Percentiles rank a stretch among this genome's conserved stretches.
phyloP scores from a whole-genome alignment of 2,888 invertebrate species.

The Saturnia japonica region DNA sequence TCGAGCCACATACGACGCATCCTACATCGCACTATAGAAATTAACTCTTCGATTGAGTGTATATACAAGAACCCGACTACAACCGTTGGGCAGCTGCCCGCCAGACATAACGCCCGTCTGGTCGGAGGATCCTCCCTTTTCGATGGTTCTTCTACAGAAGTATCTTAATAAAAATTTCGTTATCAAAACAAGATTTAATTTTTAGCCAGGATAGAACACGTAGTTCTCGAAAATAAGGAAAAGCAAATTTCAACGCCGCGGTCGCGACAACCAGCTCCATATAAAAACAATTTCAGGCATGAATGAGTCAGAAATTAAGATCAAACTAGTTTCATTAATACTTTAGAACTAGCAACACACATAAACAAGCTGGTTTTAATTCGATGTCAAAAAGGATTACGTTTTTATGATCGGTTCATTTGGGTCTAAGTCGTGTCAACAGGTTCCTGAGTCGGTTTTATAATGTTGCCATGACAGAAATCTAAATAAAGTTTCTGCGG shows the following conservation, averaged over 20 bases:
- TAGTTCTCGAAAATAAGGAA: background rate
- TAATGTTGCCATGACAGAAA: background rate
- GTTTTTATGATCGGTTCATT: slow-evolving; percentile 3
- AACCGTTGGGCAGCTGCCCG: too few species aligned
- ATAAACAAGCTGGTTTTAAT: slow-evolving; percentile 5
- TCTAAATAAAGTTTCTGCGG: background rate
- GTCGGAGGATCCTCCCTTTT: too few species aligned
- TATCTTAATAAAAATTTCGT: too few species aligned
- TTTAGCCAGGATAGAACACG: too few species aligned
- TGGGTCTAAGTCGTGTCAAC: background rate
- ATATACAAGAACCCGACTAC: too few species aligned
- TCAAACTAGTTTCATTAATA: slow-evolving; percentile 5
- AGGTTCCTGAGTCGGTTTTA: background rate
- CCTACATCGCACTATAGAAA: too few species aligned
- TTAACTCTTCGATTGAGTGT: too few species aligned
- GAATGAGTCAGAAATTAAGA: background rate
- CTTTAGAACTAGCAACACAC: background rate
- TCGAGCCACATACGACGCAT: too few species aligned
- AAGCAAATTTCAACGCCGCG: background rate
- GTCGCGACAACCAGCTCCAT: background rate
- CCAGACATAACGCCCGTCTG: too few species aligned
- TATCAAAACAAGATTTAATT: too few species aligned
- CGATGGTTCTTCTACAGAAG: too few species aligned
- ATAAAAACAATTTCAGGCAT: background rate
- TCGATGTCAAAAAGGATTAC: slow-evolving; percentile 12